These are phyloP conservation scores for Zalophus californianus DNA, from an alignment of 2,797 vertebrate species.

Conservation along the genomic window DNA sequence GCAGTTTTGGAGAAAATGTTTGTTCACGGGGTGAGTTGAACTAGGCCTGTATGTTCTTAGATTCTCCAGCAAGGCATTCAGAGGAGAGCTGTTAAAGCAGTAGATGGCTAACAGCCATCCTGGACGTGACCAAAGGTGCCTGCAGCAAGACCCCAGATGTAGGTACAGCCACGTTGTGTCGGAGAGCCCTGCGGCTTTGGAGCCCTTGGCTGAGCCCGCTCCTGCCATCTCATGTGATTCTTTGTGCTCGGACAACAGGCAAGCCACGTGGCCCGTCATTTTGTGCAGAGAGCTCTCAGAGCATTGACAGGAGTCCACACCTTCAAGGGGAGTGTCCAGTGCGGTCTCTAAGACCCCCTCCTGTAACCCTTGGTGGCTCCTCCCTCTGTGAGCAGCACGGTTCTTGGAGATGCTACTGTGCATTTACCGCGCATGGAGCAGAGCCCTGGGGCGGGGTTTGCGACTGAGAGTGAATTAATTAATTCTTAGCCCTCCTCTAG, in stretches of 20 bases:
- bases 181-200: not conserved
- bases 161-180: rapidly evolving
- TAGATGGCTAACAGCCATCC: not conserved
- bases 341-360: rapidly evolving
- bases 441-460: not conserved
- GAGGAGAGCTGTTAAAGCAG: not conserved
- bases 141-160: not conserved
- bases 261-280: not conserved
- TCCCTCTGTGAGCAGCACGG: rapidly evolving
- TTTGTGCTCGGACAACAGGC: rapidly evolving
- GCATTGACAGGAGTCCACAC: not conserved
- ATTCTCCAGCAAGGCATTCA: not conserved
- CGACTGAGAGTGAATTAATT: not conserved
- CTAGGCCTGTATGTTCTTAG: not conserved
- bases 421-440: not conserved
- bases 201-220: rapidly evolving
- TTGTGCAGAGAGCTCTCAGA: not conserved
- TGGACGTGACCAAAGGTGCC: not conserved
- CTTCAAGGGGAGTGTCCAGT: not conserved
- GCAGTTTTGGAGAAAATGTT: not conserved
- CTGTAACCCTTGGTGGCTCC: rapidly evolving
- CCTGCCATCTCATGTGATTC: not conserved
- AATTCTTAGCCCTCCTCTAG: not conserved
- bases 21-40: too few relatives aligned
- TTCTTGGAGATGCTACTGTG: not conserved